These are phyloP conservation scores for Aldrovandia affinis DNA, from an alignment of 2,797 vertebrate species.

Conservation along the genomic window DNA sequence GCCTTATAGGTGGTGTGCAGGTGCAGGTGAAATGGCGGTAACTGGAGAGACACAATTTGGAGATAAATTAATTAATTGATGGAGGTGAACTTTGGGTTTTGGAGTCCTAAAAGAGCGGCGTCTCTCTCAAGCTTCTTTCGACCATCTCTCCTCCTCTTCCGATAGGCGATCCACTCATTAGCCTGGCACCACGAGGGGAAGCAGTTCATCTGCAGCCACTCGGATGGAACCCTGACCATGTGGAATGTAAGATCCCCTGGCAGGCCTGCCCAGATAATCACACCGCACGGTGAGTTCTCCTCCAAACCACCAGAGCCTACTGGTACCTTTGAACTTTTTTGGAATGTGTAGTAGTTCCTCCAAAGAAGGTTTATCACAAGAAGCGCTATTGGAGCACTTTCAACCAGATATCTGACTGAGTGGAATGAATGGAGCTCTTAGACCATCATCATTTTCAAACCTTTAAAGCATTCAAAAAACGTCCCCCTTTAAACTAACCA, in stretches of 20 bases:
- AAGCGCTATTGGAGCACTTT: too few relatives aligned
- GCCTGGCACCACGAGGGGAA: conserved; percentile 99
- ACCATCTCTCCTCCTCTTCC: conserved; percentile 26
- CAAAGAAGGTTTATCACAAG: too few relatives aligned
- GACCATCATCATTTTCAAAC: too few relatives aligned
- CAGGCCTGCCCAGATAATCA: conserved; percentile 92
- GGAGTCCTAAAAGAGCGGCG: background rate
- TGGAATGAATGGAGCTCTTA: too few relatives aligned
- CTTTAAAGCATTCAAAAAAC: too few relatives aligned
- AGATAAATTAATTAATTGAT: background rate
- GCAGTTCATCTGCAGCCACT: conserved; percentile 98
- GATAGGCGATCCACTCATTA: conserved; percentile 94
- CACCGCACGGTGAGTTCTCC: conserved; percentile 87
- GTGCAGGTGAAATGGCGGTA: background rate
- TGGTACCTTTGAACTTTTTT: background rate
- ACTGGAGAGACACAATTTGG: background rate
- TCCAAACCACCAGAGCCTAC: conserved; percentile 23
- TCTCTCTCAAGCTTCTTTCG: conserved; percentile 30
- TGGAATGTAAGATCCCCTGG: conserved; percentile 91
- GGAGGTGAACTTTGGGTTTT: background rate
- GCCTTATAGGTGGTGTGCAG: background rate
- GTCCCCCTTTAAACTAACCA: too few relatives aligned
- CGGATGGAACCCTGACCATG: conserved; percentile 94
- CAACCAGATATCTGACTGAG: too few relatives aligned
- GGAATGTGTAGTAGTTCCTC: conserved; percentile 41